Evolutionary conservation across 2,888 invertebrate species (phyloP).

Genomic region (Phoenoteleia sp.): DNA sequence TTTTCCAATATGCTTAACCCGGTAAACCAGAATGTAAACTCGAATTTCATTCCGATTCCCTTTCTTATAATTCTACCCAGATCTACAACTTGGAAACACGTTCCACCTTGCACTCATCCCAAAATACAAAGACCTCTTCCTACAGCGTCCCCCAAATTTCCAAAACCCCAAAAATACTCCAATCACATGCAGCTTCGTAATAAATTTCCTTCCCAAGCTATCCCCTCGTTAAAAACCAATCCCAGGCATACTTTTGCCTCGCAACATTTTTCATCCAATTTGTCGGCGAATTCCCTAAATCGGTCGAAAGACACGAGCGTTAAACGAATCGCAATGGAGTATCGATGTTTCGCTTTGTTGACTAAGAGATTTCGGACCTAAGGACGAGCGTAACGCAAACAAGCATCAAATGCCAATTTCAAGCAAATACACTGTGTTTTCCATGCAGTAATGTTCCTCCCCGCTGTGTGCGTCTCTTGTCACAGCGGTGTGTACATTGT

Average conservation of each 20-base stretch:
- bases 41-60: too few species aligned
- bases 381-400: slow-evolving; percentile 57
- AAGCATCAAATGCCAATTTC: slow-evolving; percentile 70
- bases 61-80: too few species aligned
- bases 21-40: too few species aligned
- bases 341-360: slow-evolving; percentile 19
- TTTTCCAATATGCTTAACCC: too few species aligned
- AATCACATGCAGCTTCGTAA: too few species aligned
- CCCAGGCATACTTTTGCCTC: neutral
- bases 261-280: slow-evolving; percentile 9
- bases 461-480: slow-evolving; percentile 60
- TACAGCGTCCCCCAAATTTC: too few species aligned
- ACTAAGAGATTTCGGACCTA: slow-evolving; percentile 34
- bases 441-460: slow-evolving; percentile 24
- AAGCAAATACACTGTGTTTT: slow-evolving; percentile 60
- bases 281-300: slow-evolving; percentile 11
- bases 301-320: slow-evolving; percentile 7
- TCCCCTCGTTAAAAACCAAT: too few species aligned
- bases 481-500: slow-evolving; percentile 70
- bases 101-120: too few species aligned
- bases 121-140: too few species aligned
- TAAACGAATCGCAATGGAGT: slow-evolving; percentile 28
- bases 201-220: too few species aligned
- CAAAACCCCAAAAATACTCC: too few species aligned
- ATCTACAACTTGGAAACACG: too few species aligned